Evolutionary conservation across 1,140 invertebrate genomes (phyloP), one percentile per base, ranked within the genome.

Genomic region (Philopotamus ludificatus): DNA sequence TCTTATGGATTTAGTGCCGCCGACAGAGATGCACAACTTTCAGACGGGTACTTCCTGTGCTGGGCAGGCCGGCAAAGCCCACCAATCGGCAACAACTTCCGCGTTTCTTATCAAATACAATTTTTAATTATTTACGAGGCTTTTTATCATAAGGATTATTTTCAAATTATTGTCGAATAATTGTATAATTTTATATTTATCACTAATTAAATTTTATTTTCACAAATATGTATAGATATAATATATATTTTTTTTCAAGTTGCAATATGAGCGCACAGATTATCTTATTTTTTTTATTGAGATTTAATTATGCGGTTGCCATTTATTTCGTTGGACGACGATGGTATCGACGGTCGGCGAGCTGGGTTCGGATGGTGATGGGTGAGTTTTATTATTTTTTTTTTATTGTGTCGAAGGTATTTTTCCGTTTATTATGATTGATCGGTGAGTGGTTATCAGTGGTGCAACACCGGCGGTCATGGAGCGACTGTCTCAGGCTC

Each of bases 401-500:
- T 20, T 39, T 39, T 28, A 39, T 55, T 55, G 16, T 28, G 34
- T 57, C n/a, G n/a, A n/a, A n/a, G n/a, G n/a, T n/a, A n/a, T n/a
- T n/a, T n/a, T n/a, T n/a, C n/a, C n/a, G n/a, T n/a, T n/a, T n/a
- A n/a, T n/a, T n/a, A n/a, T n/a, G n/a, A 3, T 26, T 18, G 7
- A 15, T 34, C 28, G 28, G 28, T 4, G 4, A 34, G 28, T 4
- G 25, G 57, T 15, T 74, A 74, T 74, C 73, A 70, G 68, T 66
- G 60, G 68, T 49, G 51, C 55, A 42, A 44, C 65, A 70, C 62
- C 54, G 68, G 53, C 66, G 65, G 54, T 59, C 68, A 61, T 41
- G 12, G 47, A 54, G 57, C 62, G 65, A 68, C 70, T 70, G 68
- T 66, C 62, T 44, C 49, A 26, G 12, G 57, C 77, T 77, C 78